Percentiles rank a stretch among this genome's conserved stretches.
phyloP scores from a whole-genome alignment of 2,113 vertebrate genomes.

The Tyrannus savana region DNA sequence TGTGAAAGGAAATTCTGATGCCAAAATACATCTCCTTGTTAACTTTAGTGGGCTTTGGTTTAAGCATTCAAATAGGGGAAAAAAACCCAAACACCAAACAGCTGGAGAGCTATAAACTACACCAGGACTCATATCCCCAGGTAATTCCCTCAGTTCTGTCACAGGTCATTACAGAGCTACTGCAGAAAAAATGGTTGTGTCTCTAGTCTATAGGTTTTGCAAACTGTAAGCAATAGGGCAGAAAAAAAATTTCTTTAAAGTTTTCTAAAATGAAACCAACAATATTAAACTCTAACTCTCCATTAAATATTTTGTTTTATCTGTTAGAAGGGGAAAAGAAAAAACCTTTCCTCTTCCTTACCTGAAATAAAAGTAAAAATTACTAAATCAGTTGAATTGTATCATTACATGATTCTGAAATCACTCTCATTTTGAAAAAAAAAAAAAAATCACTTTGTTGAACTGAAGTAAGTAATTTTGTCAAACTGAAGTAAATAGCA shows the following conservation, averaged over 20 bases:
- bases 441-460: neutral
- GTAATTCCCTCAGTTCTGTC: neutral
- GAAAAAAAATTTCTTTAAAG: neutral
- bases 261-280: neutral
- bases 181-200: neutral
- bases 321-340: neutral
- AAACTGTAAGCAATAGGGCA: neutral
- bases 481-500: neutral
- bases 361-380: neutral
- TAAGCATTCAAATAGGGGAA: neutral
- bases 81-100: fast-evolving
- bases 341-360: neutral
- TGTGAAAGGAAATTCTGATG: neutral
- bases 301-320: neutral
- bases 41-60: neutral
- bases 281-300: neutral
- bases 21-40: neutral
- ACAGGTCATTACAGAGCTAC: neutral
- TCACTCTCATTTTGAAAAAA: neutral
- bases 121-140: neutral
- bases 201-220: neutral
- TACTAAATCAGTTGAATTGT: neutral
- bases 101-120: neutral
- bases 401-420: neutral
- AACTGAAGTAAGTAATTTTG: neutral